phyloP scores from a whole-genome alignment of 2,113 vertebrate species.

The Carollia perspicillata region DNA sequence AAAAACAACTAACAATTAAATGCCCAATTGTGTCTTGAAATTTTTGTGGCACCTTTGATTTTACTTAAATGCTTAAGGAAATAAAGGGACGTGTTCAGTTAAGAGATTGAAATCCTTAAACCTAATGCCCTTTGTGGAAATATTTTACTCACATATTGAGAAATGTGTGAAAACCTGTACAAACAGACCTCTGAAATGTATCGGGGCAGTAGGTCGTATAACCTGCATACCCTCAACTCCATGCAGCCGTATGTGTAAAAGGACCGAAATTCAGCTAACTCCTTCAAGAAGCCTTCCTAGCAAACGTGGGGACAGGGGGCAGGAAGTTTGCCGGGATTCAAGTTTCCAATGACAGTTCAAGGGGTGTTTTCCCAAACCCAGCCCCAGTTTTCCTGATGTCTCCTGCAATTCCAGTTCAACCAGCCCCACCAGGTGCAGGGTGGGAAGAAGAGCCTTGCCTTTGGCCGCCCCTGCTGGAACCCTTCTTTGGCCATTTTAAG shows the following conservation, averaged over 20 bases:
- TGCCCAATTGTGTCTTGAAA: background rate
- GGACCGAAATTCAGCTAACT: no score
- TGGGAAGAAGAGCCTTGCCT: background rate
- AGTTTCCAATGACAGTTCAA: background rate
- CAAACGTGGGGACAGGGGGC: fast-evolving
- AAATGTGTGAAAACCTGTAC: background rate
- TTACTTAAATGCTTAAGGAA: background rate
- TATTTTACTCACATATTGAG: background rate
- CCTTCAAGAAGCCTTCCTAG: background rate
- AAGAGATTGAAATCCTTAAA: background rate
- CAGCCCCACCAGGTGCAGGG: fast-evolving
- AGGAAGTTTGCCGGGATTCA: fast-evolving
- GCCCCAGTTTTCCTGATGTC: background rate
- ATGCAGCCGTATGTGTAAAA: background rate
- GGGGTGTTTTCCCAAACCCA: background rate
- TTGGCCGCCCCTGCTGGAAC: background rate
- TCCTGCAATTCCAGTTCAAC: background rate
- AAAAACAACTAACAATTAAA: background rate
- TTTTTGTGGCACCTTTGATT: background rate
- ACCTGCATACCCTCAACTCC: background rate
- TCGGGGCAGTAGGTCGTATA: background rate
- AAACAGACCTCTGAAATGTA: background rate
- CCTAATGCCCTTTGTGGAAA: background rate
- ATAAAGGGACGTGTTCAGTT: background rate
- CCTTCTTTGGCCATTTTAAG: background rate